These are phyloP conservation scores for Cephalopholis sonnerati DNA, from an alignment of 2,113 vertebrate genomes.

Conservation along the genomic window DNA sequence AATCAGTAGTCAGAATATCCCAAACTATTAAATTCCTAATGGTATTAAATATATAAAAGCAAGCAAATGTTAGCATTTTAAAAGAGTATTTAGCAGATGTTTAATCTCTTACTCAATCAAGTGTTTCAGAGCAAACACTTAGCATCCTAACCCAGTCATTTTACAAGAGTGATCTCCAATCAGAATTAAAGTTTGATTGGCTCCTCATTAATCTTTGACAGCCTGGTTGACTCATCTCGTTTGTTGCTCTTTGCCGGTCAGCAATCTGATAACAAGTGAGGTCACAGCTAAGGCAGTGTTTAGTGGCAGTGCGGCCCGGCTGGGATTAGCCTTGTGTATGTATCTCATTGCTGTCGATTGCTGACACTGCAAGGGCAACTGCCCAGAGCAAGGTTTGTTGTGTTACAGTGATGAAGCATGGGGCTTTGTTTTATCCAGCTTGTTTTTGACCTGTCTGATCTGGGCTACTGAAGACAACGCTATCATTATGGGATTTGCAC, in stretches of 20 bases:
- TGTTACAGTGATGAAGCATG: slow-evolving; percentile 54
- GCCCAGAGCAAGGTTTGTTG: slow-evolving; percentile 54
- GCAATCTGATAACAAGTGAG: slow-evolving; percentile 65
- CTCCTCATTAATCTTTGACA: slow-evolving; percentile 33
- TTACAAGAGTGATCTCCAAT: not conserved
- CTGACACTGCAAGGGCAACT: slow-evolving; percentile 66
- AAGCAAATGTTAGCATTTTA: not conserved
- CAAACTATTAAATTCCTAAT: not conserved
- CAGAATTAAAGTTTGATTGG: not conserved
- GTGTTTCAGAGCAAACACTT: not conserved
- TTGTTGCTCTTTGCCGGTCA: slow-evolving; percentile 26
- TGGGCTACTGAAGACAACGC: not conserved
- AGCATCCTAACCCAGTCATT: not conserved
- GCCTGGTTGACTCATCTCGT: slow-evolving; percentile 23
- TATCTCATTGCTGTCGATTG: slow-evolving; percentile 57
- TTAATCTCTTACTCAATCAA: not conserved
- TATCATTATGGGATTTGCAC: slow-evolving; percentile 12
- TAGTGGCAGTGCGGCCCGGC: slow-evolving; percentile 39
- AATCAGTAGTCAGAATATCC: not conserved
- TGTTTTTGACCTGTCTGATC: slow-evolving; percentile 31
- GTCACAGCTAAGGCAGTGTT: slow-evolving; percentile 63
- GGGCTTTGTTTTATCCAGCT: slow-evolving; percentile 44
- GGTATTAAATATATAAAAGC: not conserved
- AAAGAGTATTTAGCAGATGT: not conserved
- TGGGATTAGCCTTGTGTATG: slow-evolving; percentile 78